Evolutionary conservation across 2,888 invertebrate species (phyloP), one percentile per base, ranked within the genome.

Genomic region (Drosophila paracracens): DNA sequence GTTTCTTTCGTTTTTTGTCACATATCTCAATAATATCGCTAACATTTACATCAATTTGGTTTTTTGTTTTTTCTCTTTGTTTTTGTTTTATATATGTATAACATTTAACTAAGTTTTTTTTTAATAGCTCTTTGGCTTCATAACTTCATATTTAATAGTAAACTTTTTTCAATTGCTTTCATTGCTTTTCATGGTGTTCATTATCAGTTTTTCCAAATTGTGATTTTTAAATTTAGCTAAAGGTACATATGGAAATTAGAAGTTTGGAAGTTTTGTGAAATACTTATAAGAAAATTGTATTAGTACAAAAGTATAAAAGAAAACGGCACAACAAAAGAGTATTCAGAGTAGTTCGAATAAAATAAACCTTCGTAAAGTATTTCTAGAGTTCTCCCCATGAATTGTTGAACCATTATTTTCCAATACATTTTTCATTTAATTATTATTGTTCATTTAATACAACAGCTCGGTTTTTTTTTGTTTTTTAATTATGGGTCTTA

Each of bases 21-120:
- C 88, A 81, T 88, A 88, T 86, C 85, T 89, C 90, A 84, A 83
- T 89, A 90, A 92, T 89, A 88, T 89, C 86, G 81, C 91, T 91
- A 91, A 92, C 91, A 92, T 91, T 91, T 91, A 91, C 91, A 91
- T 91, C 84, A 89, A 91, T 82, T 79, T 76, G 61, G 70, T 65
- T 35, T 67, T 57, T 64, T 38, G 60, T 50, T 72, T 71, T 73
- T 70, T 82, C 21, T 6, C 11, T 36, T 68, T 78, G 33, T 46
- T 46, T 46, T 46, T 8, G 8, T 46, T 88, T 70, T 86, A 77
- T 84, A 76, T 85, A 81, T 83, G 67, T 83, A 85, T 91, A 91
- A 91, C 91, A 90, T 91, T 91, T 91, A 91, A 91, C 91, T 91
- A 91, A 91, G 88, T 81, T 77, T n/a, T 53, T 40, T 40, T 78